Conservation (phyloP, 1,140 invertebrate genomes). For the Tetragnatha versicolor region DNA sequence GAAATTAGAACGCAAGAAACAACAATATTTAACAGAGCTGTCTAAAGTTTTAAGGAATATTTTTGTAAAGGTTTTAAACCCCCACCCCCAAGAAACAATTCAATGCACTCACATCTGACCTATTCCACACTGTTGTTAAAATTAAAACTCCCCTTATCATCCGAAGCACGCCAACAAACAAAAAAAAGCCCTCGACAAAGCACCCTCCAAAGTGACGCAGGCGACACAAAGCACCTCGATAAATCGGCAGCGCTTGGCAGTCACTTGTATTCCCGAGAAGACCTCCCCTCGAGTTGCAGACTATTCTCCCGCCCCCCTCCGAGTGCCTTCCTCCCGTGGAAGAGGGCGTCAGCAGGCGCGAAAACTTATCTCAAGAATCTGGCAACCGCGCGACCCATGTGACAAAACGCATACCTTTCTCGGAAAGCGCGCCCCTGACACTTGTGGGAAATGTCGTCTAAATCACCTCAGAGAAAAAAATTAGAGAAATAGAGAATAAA, state of each 20-base stretch:
- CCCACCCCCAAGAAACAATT: too few relatives aligned
- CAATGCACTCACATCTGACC: too few relatives aligned
- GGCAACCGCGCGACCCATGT: constrained; percentile 22
- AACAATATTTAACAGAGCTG: too few relatives aligned
- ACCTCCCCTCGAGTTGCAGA: neutral
- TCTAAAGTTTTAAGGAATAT: too few relatives aligned
- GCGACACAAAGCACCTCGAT: neutral
- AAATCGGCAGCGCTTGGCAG: neutral
- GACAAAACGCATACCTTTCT: constrained; percentile 45
- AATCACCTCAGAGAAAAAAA: constrained; percentile 2
- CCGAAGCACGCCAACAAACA: too few relatives aligned
- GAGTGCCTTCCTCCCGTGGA: neutral
- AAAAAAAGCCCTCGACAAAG: too few relatives aligned
- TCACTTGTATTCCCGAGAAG: constrained; percentile 2
- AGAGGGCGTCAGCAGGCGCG: constrained; percentile 1
- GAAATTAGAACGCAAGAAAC: too few relatives aligned
- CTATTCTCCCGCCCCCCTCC: neutral
- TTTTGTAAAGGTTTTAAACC: too few relatives aligned
- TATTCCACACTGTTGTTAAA: too few relatives aligned
- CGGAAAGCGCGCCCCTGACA: constrained; percentile 4
- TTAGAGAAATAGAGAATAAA: neutral
- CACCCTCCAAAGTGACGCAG: too few relatives aligned
- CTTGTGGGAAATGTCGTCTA: constrained; percentile 44
- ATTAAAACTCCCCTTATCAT: too few relatives aligned
- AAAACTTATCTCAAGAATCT: constrained; percentile 24